These are phyloP conservation scores for Sebastes glaucus DNA, from an alignment of 2,797 vertebrate genomes.

Conservation along the genomic window DNA sequence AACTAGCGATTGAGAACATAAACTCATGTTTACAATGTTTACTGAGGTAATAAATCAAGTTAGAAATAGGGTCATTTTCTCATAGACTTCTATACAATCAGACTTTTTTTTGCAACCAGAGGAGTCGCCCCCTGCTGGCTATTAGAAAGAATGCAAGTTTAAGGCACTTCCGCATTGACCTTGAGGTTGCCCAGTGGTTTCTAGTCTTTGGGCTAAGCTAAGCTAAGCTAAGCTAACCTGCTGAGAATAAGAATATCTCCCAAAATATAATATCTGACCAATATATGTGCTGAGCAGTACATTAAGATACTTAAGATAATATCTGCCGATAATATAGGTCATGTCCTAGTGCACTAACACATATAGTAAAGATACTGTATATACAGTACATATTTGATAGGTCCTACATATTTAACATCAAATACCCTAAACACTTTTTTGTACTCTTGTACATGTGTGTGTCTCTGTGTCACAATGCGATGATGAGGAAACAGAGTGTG, in stretches of 20 bases:
- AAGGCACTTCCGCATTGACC: too few species aligned
- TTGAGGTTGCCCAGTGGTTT: not conserved
- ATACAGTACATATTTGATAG: not conserved
- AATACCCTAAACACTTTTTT: not conserved
- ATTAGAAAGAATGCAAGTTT: too few species aligned
- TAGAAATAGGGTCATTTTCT: accelerated
- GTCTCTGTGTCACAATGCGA: not conserved
- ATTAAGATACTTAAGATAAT: not conserved
- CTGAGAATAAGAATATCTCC: not conserved
- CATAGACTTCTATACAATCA: too few species aligned
- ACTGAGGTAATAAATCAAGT: too few species aligned
- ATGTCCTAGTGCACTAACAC: not conserved
- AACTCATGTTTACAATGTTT: too few species aligned
- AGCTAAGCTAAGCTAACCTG: not conserved
- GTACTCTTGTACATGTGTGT: not conserved
- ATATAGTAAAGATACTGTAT: not conserved
- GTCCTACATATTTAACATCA: not conserved
- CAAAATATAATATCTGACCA: not conserved
- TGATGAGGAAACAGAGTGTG: not conserved
- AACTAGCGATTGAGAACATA: too few species aligned
- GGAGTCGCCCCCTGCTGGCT: too few species aligned
- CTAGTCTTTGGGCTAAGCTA: not conserved
- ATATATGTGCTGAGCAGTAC: not conserved
- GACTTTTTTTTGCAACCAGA: too few species aligned
- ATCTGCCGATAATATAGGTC: not conserved